Conservation (phyloP, 1,140 invertebrate genomes). For the Drosophila jambulina region DNA sequence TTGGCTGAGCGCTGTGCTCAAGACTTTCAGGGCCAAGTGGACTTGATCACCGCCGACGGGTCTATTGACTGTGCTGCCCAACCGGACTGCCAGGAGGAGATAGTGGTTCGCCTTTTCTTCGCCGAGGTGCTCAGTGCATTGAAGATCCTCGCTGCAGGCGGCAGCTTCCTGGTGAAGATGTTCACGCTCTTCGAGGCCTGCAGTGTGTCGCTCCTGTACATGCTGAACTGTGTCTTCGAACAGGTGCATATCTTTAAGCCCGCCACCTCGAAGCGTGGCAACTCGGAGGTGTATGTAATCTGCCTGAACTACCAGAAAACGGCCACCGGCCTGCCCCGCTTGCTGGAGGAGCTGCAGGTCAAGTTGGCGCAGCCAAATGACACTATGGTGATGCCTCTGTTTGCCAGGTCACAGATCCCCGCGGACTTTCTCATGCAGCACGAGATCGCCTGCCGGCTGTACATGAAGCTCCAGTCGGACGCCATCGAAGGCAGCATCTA, state of each 20-base stretch:
- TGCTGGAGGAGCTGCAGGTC: slow-evolving; percentile 64
- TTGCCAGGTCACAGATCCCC: slow-evolving; percentile 88
- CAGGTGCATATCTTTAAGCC: slow-evolving; percentile 94
- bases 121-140: slow-evolving; percentile 93
- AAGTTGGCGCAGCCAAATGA: slow-evolving; percentile 74
- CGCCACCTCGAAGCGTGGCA: slow-evolving; percentile 95
- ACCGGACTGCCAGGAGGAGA: slow-evolving; percentile 94
- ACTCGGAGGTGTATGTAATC: slow-evolving; percentile 96
- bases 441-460: slow-evolving; percentile 87
- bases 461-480: slow-evolving; percentile 88
- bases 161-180: slow-evolving; percentile 95
- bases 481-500: slow-evolving; percentile 89
- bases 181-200: slow-evolving; percentile 96
- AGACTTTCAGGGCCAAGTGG: slow-evolving; percentile 43
- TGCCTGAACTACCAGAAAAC: slow-evolving; percentile 86
- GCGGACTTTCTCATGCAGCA: slow-evolving; percentile 89
- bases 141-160: slow-evolving; percentile 89
- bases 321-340: slow-evolving; percentile 15
- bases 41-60: slow-evolving; percentile 95
- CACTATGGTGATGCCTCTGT: slow-evolving; percentile 86
- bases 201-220: slow-evolving; percentile 92
- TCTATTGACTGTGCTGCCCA: slow-evolving; percentile 94
- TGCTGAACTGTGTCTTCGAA: slow-evolving; percentile 89
- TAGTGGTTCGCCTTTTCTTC: slow-evolving; percentile 91
- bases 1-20: slow-evolving; percentile 84